Evolutionary conservation across 2,888 invertebrate species (phyloP).

Genomic region (Andrena flavipes): DNA sequence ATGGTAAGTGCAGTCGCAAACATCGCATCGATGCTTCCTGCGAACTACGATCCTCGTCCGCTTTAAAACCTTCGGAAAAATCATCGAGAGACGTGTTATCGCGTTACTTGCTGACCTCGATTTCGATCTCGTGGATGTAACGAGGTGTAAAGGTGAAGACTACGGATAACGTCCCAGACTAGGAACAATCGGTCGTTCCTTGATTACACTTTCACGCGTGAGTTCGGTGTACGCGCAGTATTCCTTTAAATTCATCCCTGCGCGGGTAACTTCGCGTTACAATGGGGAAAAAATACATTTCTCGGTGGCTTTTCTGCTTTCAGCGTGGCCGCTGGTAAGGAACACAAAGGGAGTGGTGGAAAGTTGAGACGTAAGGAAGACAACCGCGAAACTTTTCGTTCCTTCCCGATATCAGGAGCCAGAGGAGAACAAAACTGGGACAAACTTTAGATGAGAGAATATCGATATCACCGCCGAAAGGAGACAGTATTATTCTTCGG

Average conservation of each 20-base stretch:
- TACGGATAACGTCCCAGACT: conserved; percentile 15
- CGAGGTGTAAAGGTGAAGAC: conserved; percentile 33
- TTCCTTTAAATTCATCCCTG: conserved; percentile 8
- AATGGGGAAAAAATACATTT: conserved; percentile 16
- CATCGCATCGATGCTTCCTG: conserved; percentile 20
- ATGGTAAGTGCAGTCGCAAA: conserved; percentile 5
- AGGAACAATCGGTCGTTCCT: conserved; percentile 52
- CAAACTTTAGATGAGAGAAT: conserved; percentile 64
- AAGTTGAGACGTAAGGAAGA: conserved; percentile 17
- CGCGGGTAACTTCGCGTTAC: not conserved
- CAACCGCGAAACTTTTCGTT: conserved; percentile 65
- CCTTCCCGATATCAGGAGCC: conserved; percentile 49
- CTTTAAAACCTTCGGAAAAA: conserved; percentile 41
- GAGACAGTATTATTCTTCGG: conserved; percentile 52
- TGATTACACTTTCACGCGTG: conserved; percentile 47
- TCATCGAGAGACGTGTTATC: conserved; percentile 49
- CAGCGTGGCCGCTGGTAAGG: conserved; percentile 19
- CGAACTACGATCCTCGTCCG: conserved; percentile 18
- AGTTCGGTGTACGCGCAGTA: too few relatives aligned
- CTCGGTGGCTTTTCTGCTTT: conserved; percentile 37
- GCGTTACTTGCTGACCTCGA: conserved; percentile 37
- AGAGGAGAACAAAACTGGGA: conserved; percentile 53
- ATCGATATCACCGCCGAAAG: conserved; percentile 51
- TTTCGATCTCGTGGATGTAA: conserved; percentile 40
- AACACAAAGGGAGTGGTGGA: conserved; percentile 8